Conservation (phyloP, 2,888 invertebrate genomes). For the Drosophila eohydei region DNA sequence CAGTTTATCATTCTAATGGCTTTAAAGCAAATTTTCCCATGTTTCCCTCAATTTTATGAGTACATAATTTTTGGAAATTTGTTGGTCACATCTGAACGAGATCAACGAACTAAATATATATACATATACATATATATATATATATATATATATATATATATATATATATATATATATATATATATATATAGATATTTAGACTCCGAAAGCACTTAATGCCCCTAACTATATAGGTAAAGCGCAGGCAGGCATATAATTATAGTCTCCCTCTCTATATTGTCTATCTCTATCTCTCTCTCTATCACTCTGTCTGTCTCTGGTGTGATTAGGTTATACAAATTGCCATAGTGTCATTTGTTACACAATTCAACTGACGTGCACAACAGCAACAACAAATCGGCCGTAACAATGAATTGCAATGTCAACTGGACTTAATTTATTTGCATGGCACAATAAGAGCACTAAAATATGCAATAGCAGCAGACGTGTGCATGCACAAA, state of each 20-base stretch:
- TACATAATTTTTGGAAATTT: conserved; percentile 30
- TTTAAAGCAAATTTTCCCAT: neutral
- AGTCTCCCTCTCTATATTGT: conserved; percentile 1
- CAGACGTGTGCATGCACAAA: conserved; percentile 35
- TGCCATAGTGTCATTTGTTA: conserved; percentile 67
- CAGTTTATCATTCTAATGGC: neutral
- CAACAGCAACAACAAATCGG: conserved; percentile 18
- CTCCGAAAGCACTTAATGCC: conserved; percentile 32
- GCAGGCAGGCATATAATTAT: conserved; percentile 66
- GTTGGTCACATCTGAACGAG: too few relatives aligned
- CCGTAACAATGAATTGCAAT: conserved; percentile 29
- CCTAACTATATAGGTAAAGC: conserved; percentile 73
- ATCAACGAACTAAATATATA: too few relatives aligned
- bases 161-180: too few relatives aligned
- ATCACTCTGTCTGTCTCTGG: neutral
- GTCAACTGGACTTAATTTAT: conserved; percentile 70
- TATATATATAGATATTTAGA: too few relatives aligned
- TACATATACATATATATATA: too few relatives aligned
- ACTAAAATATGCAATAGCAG: conserved; percentile 10
- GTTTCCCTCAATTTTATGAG: conserved; percentile 12
- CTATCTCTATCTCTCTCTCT: neutral
- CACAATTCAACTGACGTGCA: conserved; percentile 27
- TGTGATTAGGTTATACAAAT: conserved; percentile 75
- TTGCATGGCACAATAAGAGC: conserved; percentile 39
- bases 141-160: too few relatives aligned